Percentiles rank a stretch among this genome's conserved stretches.
These are phyloP conservation scores for Drosophila nr. perissopoda DNA, from an alignment of 2,888 invertebrate species.

Conservation along the genomic window DNA sequence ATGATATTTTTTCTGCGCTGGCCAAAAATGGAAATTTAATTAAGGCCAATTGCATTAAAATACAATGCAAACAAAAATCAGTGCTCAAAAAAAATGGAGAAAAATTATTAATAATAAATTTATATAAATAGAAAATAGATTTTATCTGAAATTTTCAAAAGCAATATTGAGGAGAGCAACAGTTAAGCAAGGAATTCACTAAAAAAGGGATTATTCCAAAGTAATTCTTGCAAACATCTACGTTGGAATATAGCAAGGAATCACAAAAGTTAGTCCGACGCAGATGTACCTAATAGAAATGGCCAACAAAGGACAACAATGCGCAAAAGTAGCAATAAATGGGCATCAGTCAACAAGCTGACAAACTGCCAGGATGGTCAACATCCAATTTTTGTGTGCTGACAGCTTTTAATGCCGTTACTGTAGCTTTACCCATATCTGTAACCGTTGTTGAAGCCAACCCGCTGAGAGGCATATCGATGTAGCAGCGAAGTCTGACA, in stretches of 20 bases:
- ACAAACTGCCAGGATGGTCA: constrained; percentile 30
- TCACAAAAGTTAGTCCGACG: background rate
- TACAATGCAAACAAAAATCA: constrained; percentile 23
- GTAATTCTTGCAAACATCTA: background rate
- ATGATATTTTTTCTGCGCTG: background rate
- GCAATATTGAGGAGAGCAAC: background rate
- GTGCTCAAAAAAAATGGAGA: background rate
- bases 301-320: constrained; percentile 38
- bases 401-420: constrained; percentile 1
- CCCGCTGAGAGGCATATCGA: constrained; percentile 44
- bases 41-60: constrained; percentile 18
- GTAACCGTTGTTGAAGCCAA: constrained; percentile 4
- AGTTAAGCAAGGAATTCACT: background rate
- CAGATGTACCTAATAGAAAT: constrained; percentile 13
- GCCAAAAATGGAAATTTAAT: constrained; percentile 49
- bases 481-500: constrained; percentile 44
- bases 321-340: constrained; percentile 22
- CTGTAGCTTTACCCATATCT: background rate
- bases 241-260: background rate
- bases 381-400: constrained; percentile 18
- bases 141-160: background rate
- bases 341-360: constrained; percentile 8
- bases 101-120: constrained; percentile 54
- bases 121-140: background rate
- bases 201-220: background rate